Evolutionary conservation across 23 tunicate species (phyloP).

Genomic region (Halocynthia roretzi): DNA sequence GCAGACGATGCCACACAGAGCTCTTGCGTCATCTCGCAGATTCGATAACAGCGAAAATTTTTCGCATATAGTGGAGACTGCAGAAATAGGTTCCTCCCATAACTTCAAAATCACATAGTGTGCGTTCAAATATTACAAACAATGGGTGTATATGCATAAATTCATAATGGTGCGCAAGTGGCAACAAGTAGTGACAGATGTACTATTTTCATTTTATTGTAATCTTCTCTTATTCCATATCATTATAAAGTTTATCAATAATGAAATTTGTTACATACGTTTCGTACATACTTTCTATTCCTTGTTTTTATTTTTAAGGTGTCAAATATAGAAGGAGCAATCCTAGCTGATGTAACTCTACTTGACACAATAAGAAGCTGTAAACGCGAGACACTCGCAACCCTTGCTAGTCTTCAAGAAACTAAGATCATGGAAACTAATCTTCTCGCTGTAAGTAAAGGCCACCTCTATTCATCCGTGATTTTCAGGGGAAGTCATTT

Average conservation of each 20-base stretch:
- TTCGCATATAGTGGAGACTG: no score
- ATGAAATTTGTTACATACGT: not conserved
- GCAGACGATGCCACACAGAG: no score
- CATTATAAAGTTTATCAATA: not conserved
- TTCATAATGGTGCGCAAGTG: no score
- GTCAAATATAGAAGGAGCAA: slow-evolving; percentile 27
- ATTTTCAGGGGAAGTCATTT: not conserved
- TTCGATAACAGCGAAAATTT: no score
- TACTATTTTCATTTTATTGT: not conserved
- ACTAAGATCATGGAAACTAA: slow-evolving; percentile 58
- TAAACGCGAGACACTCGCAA: slow-evolving; percentile 28
- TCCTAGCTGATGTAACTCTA: slow-evolving; percentile 26
- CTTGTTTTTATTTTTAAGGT: slow-evolving; percentile 35
- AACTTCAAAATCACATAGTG: no score
- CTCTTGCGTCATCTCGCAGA: no score
- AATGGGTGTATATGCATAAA: no score
- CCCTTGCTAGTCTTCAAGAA: slow-evolving; percentile 40
- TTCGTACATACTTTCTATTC: not conserved
- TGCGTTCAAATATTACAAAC: no score
- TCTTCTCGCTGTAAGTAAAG: slow-evolving; percentile 34
- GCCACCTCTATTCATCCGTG: not conserved
- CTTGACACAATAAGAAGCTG: slow-evolving; percentile 36
- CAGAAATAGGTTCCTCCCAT: no score
- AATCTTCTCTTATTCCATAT: not conserved
- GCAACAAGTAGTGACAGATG: no score